Evolutionary conservation across 1,140 invertebrate genomes (phyloP), one percentile per base, ranked within the genome.

Genomic region (Teleogryllus occipitalis): DNA sequence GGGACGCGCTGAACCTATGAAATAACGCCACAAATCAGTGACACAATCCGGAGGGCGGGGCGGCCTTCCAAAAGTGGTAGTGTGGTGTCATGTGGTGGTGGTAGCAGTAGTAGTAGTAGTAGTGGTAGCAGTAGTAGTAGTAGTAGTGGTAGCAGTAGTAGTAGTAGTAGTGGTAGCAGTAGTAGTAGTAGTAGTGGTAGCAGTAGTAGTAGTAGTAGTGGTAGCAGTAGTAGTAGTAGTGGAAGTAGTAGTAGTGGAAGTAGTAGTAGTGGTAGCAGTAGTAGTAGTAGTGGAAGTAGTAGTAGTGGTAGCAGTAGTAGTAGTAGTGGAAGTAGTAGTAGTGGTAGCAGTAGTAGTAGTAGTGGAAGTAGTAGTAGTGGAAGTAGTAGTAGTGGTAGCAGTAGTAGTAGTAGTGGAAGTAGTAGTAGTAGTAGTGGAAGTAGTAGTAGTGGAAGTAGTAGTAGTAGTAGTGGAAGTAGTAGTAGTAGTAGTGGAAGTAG

Each of bases 21-120:
- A 78, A 81, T 78, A 82, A 79, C 74, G 74, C 81, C 81, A 81
- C n/a, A 82, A 78, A 82, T 80, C 77, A 81, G 76, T 76, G 48
- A 77, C 39, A 47, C 46, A 72, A 46, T 47, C 75, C 75, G 22
- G 22, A 76, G 8, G n/a, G 14, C 18, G 48, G 54, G 75, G 47
- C 77, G 27, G 46, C 39, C 75, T 76, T 46, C 6, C 27, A 27
- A 46, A 76, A 76, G 39, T 76, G 22, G 39, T 27, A 14, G 47
- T 39, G 27, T 39, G 27, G 27, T 39, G 27, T 39, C 27, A 39
- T 39, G 1, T 76, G 22, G 75, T 76, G 22, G 22, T 76, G 4
- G 75, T 7, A 76, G 2, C 7, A 76, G 75, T 27, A 27, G n/a
- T 76, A 22, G 75, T 76, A 76, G 3, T 76, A 27, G 75, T 76